Conservation (phyloP, 2,113 vertebrate species). For the Boulengeromyrus knoepffleri region DNA sequence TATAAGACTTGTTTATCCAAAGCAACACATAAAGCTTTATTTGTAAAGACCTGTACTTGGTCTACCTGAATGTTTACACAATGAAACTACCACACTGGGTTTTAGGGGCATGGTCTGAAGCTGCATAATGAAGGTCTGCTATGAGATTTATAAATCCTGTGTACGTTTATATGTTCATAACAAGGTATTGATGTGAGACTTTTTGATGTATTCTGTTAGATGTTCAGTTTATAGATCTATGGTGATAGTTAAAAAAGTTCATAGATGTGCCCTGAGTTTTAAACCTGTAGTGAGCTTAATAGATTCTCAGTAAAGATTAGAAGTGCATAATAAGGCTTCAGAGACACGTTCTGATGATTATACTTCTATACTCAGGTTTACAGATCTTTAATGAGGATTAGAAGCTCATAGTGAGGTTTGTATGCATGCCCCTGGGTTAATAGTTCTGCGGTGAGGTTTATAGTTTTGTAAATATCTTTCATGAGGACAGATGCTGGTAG, state of each 20-base stretch:
- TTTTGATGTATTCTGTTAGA: background rate
- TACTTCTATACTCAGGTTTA: background rate
- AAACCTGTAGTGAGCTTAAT: background rate
- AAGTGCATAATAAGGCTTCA: background rate
- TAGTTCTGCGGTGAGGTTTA: background rate
- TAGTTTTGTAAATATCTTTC: background rate
- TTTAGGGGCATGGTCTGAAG: background rate
- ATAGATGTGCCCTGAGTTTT: background rate
- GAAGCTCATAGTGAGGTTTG: background rate
- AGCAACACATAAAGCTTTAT: background rate
- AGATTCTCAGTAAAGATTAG: background rate
- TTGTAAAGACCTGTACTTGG: background rate
- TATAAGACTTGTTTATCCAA: background rate
- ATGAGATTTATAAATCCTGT: background rate
- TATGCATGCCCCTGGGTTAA: background rate
- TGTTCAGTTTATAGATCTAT: background rate
- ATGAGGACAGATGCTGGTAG: background rate
- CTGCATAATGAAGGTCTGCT: background rate
- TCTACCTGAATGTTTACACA: background rate
- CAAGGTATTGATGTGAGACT: background rate
- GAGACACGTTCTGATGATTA: background rate
- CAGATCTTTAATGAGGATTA: background rate
- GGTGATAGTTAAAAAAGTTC: background rate
- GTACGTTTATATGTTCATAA: background rate
- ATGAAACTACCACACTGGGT: background rate